Base-by-base conservation (phyloP, 2,113 vertebrate genomes). In the Sylvia atricapilla region DNA sequence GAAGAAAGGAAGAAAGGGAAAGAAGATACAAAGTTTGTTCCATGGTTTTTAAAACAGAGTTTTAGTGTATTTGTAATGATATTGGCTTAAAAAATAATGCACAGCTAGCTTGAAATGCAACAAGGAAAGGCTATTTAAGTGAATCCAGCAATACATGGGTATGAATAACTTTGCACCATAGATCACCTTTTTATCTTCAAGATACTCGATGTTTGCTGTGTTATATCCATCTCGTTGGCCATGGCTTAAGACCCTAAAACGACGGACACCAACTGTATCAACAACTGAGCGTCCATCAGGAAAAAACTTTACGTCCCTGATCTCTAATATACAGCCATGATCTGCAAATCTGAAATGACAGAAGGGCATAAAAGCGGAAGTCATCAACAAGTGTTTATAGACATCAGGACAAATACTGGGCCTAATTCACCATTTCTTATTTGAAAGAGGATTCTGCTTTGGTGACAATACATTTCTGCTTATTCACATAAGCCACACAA, bases 171-270 rank as follows among this genome's bases (percentile, higher is more conserved):
- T 92, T 94, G 87, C 75, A 93, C 94, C 87, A 94, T 95, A 92
- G 78, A 82, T 96, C 96, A 98, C 99, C 99, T 99, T 99, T 95
- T 97, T 98, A 95, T 99, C 99, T 96, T 99, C 98, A 93, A 99
- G 97, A 97, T 99, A 99, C 79, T 99, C 99, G 24, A 99, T 99
- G 97, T 99, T 99, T n/a, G 98, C 99, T 3, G 99, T 99, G 97
- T 99, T 98, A 98, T 99, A 99, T 63, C 99, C 98, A n/a, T 99
- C 99, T 96, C 98, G 98, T 69, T 98, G 99, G 31, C 98, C 98
- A 73, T 99, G 99, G 95, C 98, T 98, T 90, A 99, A 97, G 53
- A 99, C 99, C 91, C 98, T 98, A 95, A 99, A 99, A 90, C 98
- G 97, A 33, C 98, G 98, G 89, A 98, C 97, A 10, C 99, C 98